phyloP scores from a whole-genome alignment of 2,113 vertebrate genomes.

The Leucosticte australis region DNA sequence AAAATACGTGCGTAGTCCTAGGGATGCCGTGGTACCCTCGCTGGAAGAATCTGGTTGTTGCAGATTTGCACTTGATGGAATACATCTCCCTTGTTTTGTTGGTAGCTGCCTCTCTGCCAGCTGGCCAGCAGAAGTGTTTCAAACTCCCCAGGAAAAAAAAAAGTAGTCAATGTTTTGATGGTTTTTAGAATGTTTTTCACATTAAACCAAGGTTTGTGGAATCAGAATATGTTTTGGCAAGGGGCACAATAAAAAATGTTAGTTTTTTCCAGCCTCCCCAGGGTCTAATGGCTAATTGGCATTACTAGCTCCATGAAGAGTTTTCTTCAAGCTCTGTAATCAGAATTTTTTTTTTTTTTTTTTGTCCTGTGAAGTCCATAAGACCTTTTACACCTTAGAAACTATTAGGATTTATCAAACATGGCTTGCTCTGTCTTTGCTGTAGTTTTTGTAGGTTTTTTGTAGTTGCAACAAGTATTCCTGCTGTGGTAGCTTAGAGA shows the following conservation, averaged over 20 bases:
- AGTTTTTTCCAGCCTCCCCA: not conserved
- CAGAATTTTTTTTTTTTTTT: accelerated
- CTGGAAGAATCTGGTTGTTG: not conserved
- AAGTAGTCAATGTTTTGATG: not conserved
- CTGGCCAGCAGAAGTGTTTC: not conserved
- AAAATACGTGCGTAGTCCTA: not conserved
- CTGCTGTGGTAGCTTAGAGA: not conserved
- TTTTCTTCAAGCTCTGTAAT: not conserved
- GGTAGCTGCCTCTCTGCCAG: not conserved
- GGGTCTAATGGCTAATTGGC: not conserved
- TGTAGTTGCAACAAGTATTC: not conserved
- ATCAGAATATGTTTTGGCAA: not conserved
- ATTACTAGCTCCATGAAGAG: not conserved
- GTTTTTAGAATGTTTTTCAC: not conserved
- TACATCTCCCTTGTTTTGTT: not conserved
- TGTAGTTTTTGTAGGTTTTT: not conserved
- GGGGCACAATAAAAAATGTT: not conserved
- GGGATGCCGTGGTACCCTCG: not conserved
- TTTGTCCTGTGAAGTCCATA: not conserved
- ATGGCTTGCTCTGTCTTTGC: not conserved
- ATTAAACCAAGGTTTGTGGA: not conserved
- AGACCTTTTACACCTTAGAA: not conserved
- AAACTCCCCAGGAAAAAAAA: not conserved
- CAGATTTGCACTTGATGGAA: constrained; percentile 11
- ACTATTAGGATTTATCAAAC: not conserved